Base-by-base conservation (phyloP, 2,888 invertebrate genomes). In the Agriopis marginaria region DNA sequence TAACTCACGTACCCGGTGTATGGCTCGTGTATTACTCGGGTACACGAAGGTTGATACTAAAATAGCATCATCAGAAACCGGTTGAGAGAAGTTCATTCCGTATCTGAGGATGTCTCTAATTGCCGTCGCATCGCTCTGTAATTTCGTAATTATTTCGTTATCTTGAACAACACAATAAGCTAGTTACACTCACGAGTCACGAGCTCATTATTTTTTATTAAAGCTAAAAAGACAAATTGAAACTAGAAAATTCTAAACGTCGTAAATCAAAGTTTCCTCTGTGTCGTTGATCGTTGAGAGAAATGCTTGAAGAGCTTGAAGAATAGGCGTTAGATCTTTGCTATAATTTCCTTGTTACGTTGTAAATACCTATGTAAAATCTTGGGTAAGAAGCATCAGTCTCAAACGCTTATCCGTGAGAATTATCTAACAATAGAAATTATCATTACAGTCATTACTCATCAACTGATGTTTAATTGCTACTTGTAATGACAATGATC, bases 341-440 rank as follows among this genome's bases (percentile, higher is more conserved):
- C 40, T 50, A 72, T 65, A 70, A 79, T 79, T 78, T 79, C 75
- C 79, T 77, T 71, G 77, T 81, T 79, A 79, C 72, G 66, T 79
- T 77, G 79, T 78, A 79, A 79, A 80, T 71, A 69, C 68, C 68
- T 73, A 72, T n/a, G 65, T 67, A 75, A 72, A 76, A 75, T 79
- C 65, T 66, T 64, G 63, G 62, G 56, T 62, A 74, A 75, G 68
- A 77, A 76, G 61, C 70, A 47, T 65, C 67, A 62, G 54, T 63
- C 58, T 68, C 64, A 58, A 60, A 50, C 54, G 72, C 71, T 83
- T 81, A 82, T 79, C 79, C 85, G 85, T 88, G 88, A 82, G 88
- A 87, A 85, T 63, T 75, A 71, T 65, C 67, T 50, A 80, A 88
- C 88, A 88, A 88, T 88, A 77, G 78, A 74, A 64, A 76, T 82